Evolutionary conservation across 2,797 vertebrate genomes (phyloP).

Genomic region (Pangasius krempfi): DNA sequence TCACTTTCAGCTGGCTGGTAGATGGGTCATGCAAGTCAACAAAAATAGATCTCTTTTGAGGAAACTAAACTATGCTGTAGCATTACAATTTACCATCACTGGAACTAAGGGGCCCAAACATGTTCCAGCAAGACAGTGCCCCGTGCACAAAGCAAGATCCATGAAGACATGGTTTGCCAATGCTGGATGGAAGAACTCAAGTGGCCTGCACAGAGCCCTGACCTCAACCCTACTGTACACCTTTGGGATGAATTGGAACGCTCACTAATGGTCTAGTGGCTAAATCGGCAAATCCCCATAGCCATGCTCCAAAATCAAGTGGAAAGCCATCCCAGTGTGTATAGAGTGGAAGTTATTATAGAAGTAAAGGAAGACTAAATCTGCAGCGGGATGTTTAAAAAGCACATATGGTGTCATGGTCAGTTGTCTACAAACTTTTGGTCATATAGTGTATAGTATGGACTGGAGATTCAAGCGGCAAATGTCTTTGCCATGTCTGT

Average conservation of each 20-base stretch:
- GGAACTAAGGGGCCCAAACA: not conserved
- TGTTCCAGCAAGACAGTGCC: not conserved
- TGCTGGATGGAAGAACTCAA: not conserved
- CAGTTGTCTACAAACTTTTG: not conserved
- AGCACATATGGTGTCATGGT: not conserved
- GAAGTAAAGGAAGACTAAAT: not conserved
- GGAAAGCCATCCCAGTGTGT: not conserved
- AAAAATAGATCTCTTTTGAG: not conserved
- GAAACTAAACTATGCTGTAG: not conserved
- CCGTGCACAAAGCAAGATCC: not conserved
- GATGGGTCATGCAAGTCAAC: not conserved
- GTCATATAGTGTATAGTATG: not conserved
- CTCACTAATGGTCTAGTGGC: not conserved
- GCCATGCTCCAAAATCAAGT: not conserved
- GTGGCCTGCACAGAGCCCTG: not conserved
- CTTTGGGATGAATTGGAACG: not conserved
- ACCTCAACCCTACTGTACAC: not conserved
- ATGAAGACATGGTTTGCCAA: not conserved
- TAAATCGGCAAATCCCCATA: not conserved
- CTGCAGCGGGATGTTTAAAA: not conserved
- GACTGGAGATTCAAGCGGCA: not conserved
- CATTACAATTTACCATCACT: not conserved
- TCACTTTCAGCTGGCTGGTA: not conserved
- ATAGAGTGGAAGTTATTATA: not conserved
- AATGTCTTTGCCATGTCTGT: not conserved